Evolutionary conservation across 2,113 vertebrate species (phyloP).

Genomic region (Danionella cerebrum): DNA sequence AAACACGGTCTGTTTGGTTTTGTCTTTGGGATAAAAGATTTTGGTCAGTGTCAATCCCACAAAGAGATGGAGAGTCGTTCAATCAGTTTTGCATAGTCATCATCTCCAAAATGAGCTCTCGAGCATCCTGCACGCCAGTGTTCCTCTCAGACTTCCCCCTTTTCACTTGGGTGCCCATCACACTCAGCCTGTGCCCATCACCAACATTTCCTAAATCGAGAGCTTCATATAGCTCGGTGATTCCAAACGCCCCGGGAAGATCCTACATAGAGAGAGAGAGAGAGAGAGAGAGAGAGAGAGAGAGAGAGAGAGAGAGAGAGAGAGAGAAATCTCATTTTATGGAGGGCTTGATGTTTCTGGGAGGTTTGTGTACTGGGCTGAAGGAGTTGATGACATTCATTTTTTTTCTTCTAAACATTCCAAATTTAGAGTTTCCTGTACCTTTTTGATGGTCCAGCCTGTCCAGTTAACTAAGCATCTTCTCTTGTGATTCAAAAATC

Average conservation of each 20-base stretch:
- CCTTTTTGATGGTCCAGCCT: too few relatives aligned
- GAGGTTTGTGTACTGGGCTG: too few relatives aligned
- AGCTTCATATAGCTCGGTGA: slow-evolving; percentile 83
- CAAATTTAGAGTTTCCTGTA: too few relatives aligned
- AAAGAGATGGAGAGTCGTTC: background rate
- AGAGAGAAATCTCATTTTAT: too few relatives aligned
- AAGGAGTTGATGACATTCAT: too few relatives aligned
- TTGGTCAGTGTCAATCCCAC: slow-evolving; percentile 6
- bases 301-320: too few relatives aligned
- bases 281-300: too few relatives aligned
- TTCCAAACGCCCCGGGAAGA: slow-evolving; percentile 70
- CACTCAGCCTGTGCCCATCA: slow-evolving; percentile 75
- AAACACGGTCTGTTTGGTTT: background rate
- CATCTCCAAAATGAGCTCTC: slow-evolving; percentile 78
- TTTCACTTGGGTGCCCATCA: slow-evolving; percentile 76
- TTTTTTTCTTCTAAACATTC: too few relatives aligned
- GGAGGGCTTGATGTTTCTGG: too few relatives aligned
- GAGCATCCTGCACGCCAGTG: slow-evolving; percentile 73
- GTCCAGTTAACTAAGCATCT: too few relatives aligned
- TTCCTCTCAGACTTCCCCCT: slow-evolving; percentile 65
- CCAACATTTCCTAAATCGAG: slow-evolving; percentile 74
- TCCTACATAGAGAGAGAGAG: slow-evolving; percentile 62
- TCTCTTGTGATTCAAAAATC: too few relatives aligned
- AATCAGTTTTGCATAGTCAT: slow-evolving; percentile 42
- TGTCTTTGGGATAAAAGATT: background rate